phyloP scores from a whole-genome alignment of 1,140 invertebrate species.

The Caenorhabditis brenneri region DNA sequence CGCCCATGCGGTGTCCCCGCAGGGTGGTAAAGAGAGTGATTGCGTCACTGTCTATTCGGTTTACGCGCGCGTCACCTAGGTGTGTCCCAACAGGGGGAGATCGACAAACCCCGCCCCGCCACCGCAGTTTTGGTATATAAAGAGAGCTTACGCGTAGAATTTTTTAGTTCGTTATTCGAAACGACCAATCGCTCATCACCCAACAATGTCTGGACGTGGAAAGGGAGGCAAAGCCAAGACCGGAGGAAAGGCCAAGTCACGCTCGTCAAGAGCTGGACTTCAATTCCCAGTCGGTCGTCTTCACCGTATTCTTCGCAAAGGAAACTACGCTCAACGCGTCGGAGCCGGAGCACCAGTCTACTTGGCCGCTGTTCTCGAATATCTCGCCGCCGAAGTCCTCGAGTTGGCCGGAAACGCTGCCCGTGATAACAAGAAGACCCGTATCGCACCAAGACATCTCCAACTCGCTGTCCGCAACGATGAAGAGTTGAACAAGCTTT shows the following conservation, averaged over 20 bases:
- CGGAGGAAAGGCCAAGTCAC: slow-evolving; percentile 73
- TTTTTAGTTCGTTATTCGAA: not conserved
- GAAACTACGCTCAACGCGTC: slow-evolving; percentile 78
- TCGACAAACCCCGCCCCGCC: not conserved
- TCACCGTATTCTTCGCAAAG: slow-evolving; percentile 77
- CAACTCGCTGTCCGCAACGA: slow-evolving; percentile 81
- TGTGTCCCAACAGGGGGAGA: too few species aligned
- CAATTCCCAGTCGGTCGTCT: slow-evolving; percentile 80
- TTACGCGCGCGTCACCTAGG: too few species aligned
- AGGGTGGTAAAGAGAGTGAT: not conserved
- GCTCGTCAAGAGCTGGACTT: slow-evolving; percentile 77
- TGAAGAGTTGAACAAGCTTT: slow-evolving; percentile 82
- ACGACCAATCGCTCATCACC: not conserved
- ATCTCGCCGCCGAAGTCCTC: slow-evolving; percentile 75
- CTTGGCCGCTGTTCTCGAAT: slow-evolving; percentile 75
- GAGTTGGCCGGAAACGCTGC: slow-evolving; percentile 80
- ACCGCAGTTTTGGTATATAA: not conserved
- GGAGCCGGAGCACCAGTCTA: slow-evolving; percentile 79
- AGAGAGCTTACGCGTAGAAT: not conserved
- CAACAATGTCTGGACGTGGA: slow-evolving; percentile 71
- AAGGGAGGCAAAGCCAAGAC: slow-evolving; percentile 75
- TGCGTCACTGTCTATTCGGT: too few species aligned
- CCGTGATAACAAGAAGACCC: slow-evolving; percentile 74
- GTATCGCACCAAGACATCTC: slow-evolving; percentile 74
- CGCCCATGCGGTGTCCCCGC: not conserved